Evolutionary conservation across 2,797 vertebrate species (phyloP).

Genomic region (Acrossocheilus fasciatus): DNA sequence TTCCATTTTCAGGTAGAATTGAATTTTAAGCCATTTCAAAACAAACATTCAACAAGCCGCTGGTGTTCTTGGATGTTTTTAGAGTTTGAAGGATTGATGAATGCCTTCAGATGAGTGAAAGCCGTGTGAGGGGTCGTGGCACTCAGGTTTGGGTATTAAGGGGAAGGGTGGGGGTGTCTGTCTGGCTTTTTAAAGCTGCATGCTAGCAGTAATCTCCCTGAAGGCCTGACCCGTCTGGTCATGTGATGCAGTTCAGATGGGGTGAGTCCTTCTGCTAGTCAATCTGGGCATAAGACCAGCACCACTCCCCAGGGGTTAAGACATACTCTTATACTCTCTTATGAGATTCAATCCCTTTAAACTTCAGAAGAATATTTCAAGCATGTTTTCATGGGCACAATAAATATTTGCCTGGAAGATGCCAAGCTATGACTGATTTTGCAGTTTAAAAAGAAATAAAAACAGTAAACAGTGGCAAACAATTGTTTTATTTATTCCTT

Average conservation of each 20-base stretch:
- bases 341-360: constrained; percentile 1
- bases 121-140: constrained; percentile 2
- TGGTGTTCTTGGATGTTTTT: neutral
- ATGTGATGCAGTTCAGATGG: constrained; percentile 40
- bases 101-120: constrained; percentile 1
- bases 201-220: constrained; percentile 47
- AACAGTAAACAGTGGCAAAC: neutral
- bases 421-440: constrained; percentile 17
- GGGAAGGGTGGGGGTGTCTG: constrained; percentile 7
- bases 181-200: constrained; percentile 47
- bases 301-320: neutral
- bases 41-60: neutral
- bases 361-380: constrained; percentile 22
- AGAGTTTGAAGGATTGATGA: neutral
- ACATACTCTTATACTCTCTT: constrained; percentile 20
- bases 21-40: neutral
- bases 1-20: neutral
- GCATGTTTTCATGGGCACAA: constrained; percentile 10
- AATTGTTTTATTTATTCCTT: no score
- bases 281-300: constrained; percentile 34
- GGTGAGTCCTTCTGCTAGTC: constrained; percentile 39
- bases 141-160: constrained; percentile 8
- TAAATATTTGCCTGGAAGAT: constrained; percentile 16
- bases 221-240: constrained; percentile 36
- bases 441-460: neutral